phyloP scores from a whole-genome alignment of 2,113 vertebrate genomes.

The Tychaedon coryphoeus region DNA sequence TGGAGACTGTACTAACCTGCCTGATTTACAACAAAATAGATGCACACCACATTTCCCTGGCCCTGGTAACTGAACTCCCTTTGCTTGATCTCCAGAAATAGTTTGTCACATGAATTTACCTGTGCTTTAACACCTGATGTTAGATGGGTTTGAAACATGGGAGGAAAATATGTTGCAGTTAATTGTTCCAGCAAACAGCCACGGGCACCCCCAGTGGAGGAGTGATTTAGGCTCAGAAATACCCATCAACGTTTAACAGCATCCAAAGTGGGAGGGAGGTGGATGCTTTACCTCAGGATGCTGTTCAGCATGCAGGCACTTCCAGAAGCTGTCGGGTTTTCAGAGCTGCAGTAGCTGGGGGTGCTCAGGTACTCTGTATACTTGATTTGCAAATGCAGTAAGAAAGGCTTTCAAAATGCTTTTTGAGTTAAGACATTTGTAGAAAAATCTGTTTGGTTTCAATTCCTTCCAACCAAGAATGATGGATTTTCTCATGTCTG shows the following conservation, averaged over 20 bases:
- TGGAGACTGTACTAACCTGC: not conserved
- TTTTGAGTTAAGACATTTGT: not conserved
- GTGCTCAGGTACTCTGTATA: not conserved
- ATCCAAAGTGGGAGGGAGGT: not conserved
- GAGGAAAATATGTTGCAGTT: not conserved
- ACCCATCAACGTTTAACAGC: not conserved
- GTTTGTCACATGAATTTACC: not conserved
- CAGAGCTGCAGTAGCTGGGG: not conserved
- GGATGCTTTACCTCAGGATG: not conserved
- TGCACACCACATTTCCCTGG: not conserved
- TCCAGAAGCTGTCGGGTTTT: not conserved
- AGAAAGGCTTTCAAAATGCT: not conserved
- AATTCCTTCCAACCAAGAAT: not conserved
- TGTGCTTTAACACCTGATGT: not conserved
- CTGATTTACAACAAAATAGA: not conserved
- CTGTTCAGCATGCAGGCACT: not conserved
- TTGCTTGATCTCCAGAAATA: not conserved
- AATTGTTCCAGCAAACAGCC: not conserved
- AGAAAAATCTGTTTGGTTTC: not conserved
- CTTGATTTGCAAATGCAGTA: not conserved
- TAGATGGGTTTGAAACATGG: not conserved
- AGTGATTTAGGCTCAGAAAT: not conserved
- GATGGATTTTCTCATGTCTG: not conserved
- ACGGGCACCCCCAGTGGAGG: rapidly evolving
- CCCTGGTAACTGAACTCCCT: not conserved